Evolutionary conservation across 2,797 vertebrate genomes (phyloP), one percentile per base, ranked within the genome.

Genomic region (Anisognathus igniventris): DNA sequence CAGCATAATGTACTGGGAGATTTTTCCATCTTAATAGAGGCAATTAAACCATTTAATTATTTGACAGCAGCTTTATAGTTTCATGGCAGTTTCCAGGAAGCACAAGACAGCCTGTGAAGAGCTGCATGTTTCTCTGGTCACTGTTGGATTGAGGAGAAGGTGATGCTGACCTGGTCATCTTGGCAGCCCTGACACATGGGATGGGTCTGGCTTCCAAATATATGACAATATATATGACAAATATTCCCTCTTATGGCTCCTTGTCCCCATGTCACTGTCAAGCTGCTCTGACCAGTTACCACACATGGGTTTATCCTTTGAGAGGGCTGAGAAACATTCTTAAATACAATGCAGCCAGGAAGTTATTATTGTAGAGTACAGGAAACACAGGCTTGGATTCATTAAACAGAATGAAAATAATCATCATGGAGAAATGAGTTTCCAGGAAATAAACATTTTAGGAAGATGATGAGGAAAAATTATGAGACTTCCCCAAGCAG

Each of bases 1-100:
- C 42, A 67, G n/a, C 57, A 50, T 60, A 84, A 94, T 40, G 80
- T 67, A 57, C 88, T 64, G 28, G 56, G 45, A 88, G 48, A 57
- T 64, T 74, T 84, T 70, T 67, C 57, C 35, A 50, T 92, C 91
- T 73, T 77, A 89, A 79, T 51, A 76, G 88, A 85, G 42, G 74
- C 81, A 94, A 87, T 92, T 71, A 82, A 89, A 80, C 30, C 3
- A 65, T 83, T 78, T 70, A 83, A 92, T 94, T 91, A 87, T 62
- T 93, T 95, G 87, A 87, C 65, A 89, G 92, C 65, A 48, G 80
- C 31, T 86, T 86, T 91, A 86, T 33, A 42, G 40, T 74, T 82
- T 89, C 40, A 7, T 4, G 8, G 48, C 64, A 61, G 57, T 81
- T 94, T 85, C 84, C 53, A 74, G 74, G 77, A 57, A 87, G 71